Base-by-base conservation (phyloP, 2,888 invertebrate species). In the Drosophila meridiana region DNA sequence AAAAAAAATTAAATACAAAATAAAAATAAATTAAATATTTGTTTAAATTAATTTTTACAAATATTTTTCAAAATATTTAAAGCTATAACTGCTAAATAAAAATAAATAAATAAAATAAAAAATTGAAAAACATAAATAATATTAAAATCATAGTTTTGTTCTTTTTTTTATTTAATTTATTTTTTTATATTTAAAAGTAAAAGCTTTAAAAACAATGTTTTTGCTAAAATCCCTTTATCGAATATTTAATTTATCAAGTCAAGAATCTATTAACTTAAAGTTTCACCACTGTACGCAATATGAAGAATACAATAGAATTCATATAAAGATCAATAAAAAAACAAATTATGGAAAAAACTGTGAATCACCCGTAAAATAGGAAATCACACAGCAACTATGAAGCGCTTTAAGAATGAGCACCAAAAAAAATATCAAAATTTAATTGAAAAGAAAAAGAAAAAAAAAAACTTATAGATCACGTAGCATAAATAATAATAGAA, bases 311-410 rank as follows among this genome's bases (percentile, higher is more conserved):
- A 14, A 14, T 36, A 40, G 40, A 20, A 20, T 14, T 9, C 14
- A 8, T 13, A 61, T 3, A 43, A 20, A 50, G 64, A 53, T 45
- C 26, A 47, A 40, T 13, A 60, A 30, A 30, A 68, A 62, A 52
- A 28, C 32, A 58, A 50, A 43, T 20, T 20, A 20, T 48, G 43
- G 42, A 64, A 57, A 56, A 47, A 52, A 56, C 48, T 68, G 59
- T 84, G 84, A 84, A 59, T 84, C 84, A 84, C 60, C 40, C 42
- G 62, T 47, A 53, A 36, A 59, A 67, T 72, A 76, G 80, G 79
- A 81, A 86, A 86, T 83, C 61, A 28, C 48, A 68, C 62, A 64
- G 63, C 67, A 56, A 73, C 60, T 76, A 63, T 71, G 74, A 78
- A 50, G 67, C 47, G 83, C 42, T 72, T 30, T 30, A 9, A 48